These are phyloP conservation scores for Pimephales promelas DNA, from an alignment of 2,113 vertebrate species.

Conservation along the genomic window DNA sequence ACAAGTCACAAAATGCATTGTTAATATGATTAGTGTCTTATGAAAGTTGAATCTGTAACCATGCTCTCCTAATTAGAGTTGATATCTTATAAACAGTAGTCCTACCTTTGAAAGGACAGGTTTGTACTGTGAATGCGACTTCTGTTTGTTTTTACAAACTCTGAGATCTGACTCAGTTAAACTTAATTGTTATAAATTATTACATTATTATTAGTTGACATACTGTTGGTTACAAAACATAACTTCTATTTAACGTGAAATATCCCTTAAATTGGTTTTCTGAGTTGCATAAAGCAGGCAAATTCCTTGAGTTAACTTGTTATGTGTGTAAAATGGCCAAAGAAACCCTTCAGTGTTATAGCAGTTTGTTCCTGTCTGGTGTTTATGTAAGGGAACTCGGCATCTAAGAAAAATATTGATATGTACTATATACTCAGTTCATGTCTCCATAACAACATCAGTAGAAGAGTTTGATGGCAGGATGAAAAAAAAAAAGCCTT, in stretches of 20 bases:
- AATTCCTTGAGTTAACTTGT: too few relatives aligned
- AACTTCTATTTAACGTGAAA: too few relatives aligned
- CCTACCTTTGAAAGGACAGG: too few relatives aligned
- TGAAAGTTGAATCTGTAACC: neutral
- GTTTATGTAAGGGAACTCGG: constrained; percentile 2
- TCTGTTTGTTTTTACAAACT: too few relatives aligned
- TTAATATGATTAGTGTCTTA: neutral
- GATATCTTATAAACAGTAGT: too few relatives aligned
- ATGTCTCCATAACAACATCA: neutral
- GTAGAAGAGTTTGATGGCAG: neutral
- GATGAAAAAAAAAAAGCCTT: neutral
- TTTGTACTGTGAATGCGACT: too few relatives aligned
- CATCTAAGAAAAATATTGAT: constrained; percentile 19
- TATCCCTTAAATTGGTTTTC: neutral
- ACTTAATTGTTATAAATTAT: too few relatives aligned
- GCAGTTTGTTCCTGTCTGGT: neutral
- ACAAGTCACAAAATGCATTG: neutral
- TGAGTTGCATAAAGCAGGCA: neutral
- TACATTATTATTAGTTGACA: too few relatives aligned
- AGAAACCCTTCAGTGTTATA: neutral
- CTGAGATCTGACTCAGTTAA: too few relatives aligned
- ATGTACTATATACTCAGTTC: neutral
- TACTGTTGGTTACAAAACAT: too few relatives aligned
- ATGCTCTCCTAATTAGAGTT: too few relatives aligned
- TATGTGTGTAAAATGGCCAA: neutral